Percentiles rank a stretch among this genome's conserved stretches.
These are phyloP conservation scores for Craseonycteris thonglongyai DNA, from an alignment of 2,113 vertebrate genomes.

Conservation along the genomic window DNA sequence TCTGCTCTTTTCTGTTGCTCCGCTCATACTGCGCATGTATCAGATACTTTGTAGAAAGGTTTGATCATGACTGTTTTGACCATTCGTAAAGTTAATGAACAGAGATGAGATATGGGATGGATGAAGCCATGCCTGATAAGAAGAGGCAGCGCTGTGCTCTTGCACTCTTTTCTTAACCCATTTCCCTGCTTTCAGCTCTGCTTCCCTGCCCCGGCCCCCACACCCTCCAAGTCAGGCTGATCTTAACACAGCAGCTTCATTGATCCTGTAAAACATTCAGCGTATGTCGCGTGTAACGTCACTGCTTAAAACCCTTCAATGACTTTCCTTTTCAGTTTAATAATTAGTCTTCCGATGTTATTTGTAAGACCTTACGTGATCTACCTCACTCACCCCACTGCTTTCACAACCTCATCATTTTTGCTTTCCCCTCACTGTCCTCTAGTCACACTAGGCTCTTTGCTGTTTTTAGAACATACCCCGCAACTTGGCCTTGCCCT, in stretches of 20 bases:
- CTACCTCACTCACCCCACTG: background rate
- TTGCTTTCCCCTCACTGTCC: background rate
- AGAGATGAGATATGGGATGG: background rate
- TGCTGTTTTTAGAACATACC: background rate
- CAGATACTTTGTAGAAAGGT: background rate
- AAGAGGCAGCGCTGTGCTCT: rapidly evolving
- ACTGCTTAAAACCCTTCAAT: background rate
- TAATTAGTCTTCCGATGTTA: background rate
- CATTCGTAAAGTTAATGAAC: background rate
- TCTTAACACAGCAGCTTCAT: background rate
- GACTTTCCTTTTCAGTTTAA: background rate
- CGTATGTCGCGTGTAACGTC: background rate
- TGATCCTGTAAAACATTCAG: background rate
- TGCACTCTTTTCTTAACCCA: background rate
- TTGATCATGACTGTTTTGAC: background rate
- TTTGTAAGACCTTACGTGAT: rapidly evolving
- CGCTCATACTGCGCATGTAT: rapidly evolving
- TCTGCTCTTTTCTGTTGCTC: background rate
- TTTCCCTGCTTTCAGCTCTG: background rate
- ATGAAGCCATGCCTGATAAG: background rate
- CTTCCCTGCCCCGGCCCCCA: rapidly evolving
- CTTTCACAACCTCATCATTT: background rate
- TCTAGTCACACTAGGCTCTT: background rate
- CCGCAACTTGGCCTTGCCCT: background rate
- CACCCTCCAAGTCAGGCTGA: background rate